phyloP scores from a whole-genome alignment of 2,113 vertebrate genomes.

The Neogobius melanostomus region DNA sequence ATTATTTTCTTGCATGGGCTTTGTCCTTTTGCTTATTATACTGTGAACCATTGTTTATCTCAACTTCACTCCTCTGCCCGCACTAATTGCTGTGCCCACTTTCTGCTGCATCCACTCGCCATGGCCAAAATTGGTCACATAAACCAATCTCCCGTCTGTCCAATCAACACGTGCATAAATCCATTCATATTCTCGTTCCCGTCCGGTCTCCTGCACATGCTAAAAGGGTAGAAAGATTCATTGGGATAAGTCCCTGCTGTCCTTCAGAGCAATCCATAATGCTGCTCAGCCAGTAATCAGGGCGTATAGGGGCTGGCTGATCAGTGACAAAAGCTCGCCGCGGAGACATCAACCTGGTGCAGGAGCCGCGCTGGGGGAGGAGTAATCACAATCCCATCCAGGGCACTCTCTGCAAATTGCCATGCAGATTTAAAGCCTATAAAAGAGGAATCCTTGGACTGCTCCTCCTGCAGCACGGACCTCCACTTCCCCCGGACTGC shows the following conservation, averaged over 20 bases:
- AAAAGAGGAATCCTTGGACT: conserved; percentile 65
- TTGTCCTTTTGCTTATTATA: neutral
- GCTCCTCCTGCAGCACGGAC: conserved; percentile 38
- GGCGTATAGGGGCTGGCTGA: conserved; percentile 65
- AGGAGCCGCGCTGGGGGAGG: conserved; percentile 43
- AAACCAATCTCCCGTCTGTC: conserved; percentile 47
- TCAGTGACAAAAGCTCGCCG: conserved; percentile 73
- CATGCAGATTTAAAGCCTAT: conserved; percentile 80
- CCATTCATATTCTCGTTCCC: conserved; percentile 51
- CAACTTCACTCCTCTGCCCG: conserved; percentile 46
- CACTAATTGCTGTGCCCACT: conserved; percentile 44
- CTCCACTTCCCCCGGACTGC: conserved; percentile 31
- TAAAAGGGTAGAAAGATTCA: conserved; percentile 41
- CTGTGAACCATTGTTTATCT: neutral
- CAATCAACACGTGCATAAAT: conserved; percentile 54
- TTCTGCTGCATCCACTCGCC: conserved; percentile 24
- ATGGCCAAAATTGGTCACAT: conserved; percentile 37
- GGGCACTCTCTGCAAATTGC: conserved; percentile 69
- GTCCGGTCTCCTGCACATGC: conserved; percentile 24
- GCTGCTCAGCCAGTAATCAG: conserved; percentile 69
- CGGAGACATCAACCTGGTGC: conserved; percentile 73
- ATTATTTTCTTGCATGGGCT: neutral
- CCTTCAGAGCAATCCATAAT: conserved; percentile 70
- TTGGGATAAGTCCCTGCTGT: conserved; percentile 58
- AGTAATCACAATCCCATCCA: conserved; percentile 73